Percentiles rank a stretch among this genome's conserved stretches.
Evolutionary conservation across 1,140 invertebrate genomes (phyloP).

Genomic region (Pissodes strobi): DNA sequence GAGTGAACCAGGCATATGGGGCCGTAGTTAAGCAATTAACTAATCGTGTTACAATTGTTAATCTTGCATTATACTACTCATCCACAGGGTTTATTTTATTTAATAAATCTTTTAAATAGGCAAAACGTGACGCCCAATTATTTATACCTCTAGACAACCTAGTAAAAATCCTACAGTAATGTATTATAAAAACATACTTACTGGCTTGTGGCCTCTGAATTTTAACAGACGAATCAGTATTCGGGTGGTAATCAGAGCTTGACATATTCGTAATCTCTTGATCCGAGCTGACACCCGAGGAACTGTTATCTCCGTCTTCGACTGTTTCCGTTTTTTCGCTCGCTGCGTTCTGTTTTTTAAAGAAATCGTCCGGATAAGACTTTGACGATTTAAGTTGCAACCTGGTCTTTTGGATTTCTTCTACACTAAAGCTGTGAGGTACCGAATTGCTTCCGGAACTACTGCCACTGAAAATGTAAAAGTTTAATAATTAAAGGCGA

Average conservation of each 20-base stretch:
- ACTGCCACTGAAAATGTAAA: slow-evolving; percentile 62
- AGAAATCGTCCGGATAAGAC: slow-evolving; percentile 80
- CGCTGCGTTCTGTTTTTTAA: slow-evolving; percentile 62
- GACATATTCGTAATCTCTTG: slow-evolving; percentile 67
- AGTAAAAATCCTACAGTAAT: too few species aligned
- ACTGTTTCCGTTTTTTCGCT: slow-evolving; percentile 44
- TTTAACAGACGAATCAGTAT: slow-evolving; percentile 49
- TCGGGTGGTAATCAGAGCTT: slow-evolving; percentile 50
- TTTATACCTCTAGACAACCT: too few species aligned
- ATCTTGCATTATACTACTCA: too few species aligned
- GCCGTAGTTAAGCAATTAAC: too few species aligned
- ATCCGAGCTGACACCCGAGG: slow-evolving; percentile 83
- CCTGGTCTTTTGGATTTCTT: slow-evolving; percentile 84
- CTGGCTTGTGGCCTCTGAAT: slow-evolving; percentile 45
- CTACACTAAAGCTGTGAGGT: slow-evolving; percentile 82
- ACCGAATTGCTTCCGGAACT: slow-evolving; percentile 75
- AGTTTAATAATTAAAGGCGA: neutral
- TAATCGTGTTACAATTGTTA: too few species aligned
- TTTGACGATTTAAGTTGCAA: slow-evolving; percentile 82
- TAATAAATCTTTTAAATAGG: too few species aligned
- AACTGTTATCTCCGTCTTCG: slow-evolving; percentile 85
- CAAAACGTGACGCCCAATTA: too few species aligned
- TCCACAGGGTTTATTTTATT: too few species aligned
- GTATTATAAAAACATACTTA: slow-evolving; percentile 31
- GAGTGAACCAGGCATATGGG: too few species aligned